These are phyloP conservation scores for Serripes groenlandicus DNA, from an alignment of 2,888 invertebrate genomes.

Conservation along the genomic window DNA sequence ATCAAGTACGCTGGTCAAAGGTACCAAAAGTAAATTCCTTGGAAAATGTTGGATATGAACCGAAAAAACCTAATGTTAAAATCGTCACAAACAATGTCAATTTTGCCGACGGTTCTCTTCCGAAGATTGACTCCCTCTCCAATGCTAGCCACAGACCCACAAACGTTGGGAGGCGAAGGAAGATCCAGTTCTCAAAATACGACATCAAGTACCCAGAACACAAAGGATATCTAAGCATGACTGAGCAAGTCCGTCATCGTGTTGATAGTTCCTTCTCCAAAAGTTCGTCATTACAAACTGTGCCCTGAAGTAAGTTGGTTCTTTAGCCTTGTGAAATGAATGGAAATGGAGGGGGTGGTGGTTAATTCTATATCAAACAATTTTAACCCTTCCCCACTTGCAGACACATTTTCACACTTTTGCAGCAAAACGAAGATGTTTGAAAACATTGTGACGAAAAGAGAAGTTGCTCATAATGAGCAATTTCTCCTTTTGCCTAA, in stretches of 20 bases:
- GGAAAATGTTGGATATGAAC: constrained; percentile 91
- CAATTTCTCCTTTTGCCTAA: constrained; percentile 4
- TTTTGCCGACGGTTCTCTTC: constrained; percentile 57
- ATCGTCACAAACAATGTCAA: constrained; percentile 50
- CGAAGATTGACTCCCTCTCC: constrained; percentile 74
- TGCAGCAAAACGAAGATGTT: not conserved
- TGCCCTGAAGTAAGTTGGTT: constrained; percentile 61
- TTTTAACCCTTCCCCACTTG: too few relatives aligned
- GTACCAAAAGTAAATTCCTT: constrained; percentile 64
- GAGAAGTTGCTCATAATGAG: not conserved
- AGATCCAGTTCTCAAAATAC: constrained; percentile 58
- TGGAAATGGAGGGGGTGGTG: too few relatives aligned
- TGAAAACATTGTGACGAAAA: not conserved
- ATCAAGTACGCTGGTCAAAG: constrained; percentile 59
- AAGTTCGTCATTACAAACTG: constrained; percentile 52
- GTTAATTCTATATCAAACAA: not conserved
- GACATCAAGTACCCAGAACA: constrained; percentile 56
- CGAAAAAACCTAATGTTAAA: constrained; percentile 87
- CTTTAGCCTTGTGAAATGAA: too few relatives aligned
- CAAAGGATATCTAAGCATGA: constrained; percentile 66
- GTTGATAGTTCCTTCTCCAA: constrained; percentile 42
- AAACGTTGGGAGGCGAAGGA: constrained; percentile 44
- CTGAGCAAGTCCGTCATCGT: constrained; percentile 51
- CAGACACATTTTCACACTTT: not conserved
- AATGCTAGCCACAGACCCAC: constrained; percentile 72